phyloP scores from a whole-genome alignment of 2,113 vertebrate species.

The Sinocyclocheilus rhinocerous region DNA sequence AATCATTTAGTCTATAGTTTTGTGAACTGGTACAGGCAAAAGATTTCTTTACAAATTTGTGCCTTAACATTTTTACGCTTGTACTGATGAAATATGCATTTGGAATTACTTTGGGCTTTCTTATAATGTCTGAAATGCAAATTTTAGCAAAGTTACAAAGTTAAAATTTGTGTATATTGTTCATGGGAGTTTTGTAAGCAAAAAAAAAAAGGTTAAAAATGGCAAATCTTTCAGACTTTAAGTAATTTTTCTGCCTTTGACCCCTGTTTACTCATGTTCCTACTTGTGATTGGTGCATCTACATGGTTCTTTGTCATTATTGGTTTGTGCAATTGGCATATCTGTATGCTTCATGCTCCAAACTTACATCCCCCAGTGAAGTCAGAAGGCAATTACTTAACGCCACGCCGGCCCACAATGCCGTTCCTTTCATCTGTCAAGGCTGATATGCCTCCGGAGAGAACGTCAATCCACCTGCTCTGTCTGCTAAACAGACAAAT shows the following conservation, averaged over 20 bases:
- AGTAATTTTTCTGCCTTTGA: not conserved
- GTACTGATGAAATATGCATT: too few species aligned
- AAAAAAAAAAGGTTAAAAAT: not conserved
- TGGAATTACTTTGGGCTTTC: too few species aligned
- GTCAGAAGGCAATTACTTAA: constrained; percentile 49
- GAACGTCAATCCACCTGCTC: constrained; percentile 17
- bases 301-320: not conserved
- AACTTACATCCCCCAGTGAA: constrained; percentile 29
- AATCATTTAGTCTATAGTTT: too few species aligned
- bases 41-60: too few species aligned
- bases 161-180: not conserved
- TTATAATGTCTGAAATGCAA: too few species aligned
- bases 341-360: constrained; percentile 17
- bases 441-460: constrained; percentile 26
- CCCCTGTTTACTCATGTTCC: not conserved
- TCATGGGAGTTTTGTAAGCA: not conserved
- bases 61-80: too few species aligned
- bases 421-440: constrained; percentile 34
- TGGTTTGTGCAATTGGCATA: constrained; percentile 12
- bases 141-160: too few species aligned
- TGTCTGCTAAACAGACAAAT: constrained; percentile 24
- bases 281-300: not conserved
- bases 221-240: not conserved
- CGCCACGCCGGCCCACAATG: constrained; percentile 34
- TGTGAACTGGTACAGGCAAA: too few species aligned